A percentile compares a stretch with the other conserved stretches of the same genome.
phyloP scores from a whole-genome alignment of 2,888 invertebrate species.

The Drosophila anomelani region DNA sequence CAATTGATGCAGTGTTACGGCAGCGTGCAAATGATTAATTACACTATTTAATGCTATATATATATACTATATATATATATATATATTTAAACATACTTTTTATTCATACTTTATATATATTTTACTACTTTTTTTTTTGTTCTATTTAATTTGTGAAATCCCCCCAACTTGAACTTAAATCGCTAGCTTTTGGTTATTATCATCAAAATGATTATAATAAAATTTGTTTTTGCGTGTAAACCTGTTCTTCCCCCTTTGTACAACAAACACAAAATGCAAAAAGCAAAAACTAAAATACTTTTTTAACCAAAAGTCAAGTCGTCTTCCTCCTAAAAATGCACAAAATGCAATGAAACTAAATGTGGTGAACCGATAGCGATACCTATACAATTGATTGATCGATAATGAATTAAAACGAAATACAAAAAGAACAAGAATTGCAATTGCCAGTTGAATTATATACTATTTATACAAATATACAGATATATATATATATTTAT shows the following conservation, averaged over 20 bases:
- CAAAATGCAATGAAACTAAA: conserved; percentile 24
- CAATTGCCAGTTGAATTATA: conserved; percentile 50
- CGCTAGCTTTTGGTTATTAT: conserved; percentile 52
- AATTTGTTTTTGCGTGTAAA: conserved; percentile 4
- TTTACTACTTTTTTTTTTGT: conserved; percentile 29
- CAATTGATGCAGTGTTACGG: conserved; percentile 24
- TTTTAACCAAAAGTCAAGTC: conserved; percentile 25
- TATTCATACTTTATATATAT: conserved; percentile 15
- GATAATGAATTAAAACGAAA: conserved; percentile 7
- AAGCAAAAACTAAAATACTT: conserved; percentile 24
- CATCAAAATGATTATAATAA: conserved; percentile 19
- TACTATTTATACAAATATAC: conserved; percentile 29
- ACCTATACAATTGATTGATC: conserved; percentile 10
- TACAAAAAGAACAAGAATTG: conserved; percentile 31
- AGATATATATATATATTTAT: conserved; percentile 9
- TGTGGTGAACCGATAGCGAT: conserved; percentile 17
- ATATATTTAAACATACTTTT: conserved; percentile 2
- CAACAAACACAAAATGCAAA: conserved; percentile 45
- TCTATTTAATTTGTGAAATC: conserved; percentile 18
- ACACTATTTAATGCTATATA: conserved; percentile 23
- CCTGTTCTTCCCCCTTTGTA: conserved; percentile 62
- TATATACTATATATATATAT: too few species aligned
- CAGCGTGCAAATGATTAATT: conserved; percentile 36
- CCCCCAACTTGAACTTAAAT: conserved; percentile 12
- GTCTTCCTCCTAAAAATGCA: conserved; percentile 34